Percentiles rank a stretch among this genome's conserved stretches.
phyloP scores from a whole-genome alignment of 1,140 invertebrate species.

The Sitophilus oryzae region DNA sequence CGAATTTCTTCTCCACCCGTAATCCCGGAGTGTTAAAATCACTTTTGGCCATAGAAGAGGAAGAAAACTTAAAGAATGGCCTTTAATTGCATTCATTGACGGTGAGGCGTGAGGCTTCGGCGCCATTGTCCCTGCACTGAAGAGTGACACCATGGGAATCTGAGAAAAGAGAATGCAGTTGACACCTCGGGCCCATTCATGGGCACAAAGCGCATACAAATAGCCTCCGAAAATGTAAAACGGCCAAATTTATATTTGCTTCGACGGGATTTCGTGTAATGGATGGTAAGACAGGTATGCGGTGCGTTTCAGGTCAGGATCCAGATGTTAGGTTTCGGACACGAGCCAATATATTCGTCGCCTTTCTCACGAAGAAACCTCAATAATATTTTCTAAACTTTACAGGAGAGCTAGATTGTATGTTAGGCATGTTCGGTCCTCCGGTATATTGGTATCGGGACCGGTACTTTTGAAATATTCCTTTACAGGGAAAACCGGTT shows the following conservation, averaged over 20 bases:
- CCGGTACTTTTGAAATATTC: no score
- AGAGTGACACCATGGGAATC: conserved; percentile 7
- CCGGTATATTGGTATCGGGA: no score
- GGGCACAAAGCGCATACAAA: conserved; percentile 22
- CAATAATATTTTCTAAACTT: no score
- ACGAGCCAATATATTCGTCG: no score
- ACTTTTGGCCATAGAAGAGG: neutral
- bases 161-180: conserved; percentile 19
- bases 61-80: conserved; percentile 16
- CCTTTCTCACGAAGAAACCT: no score
- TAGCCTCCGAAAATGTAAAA: conserved; percentile 7
- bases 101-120: conserved; percentile 25
- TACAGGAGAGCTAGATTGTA: no score
- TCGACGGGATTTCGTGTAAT: neutral
- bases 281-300: no score
- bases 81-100: conserved; percentile 30
- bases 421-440: no score
- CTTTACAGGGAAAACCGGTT: no score
- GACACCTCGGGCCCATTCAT: conserved; percentile 22
- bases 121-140: conserved; percentile 15
- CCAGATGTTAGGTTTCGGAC: no score
- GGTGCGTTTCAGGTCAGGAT: no score
- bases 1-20: neutral
- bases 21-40: neutral
- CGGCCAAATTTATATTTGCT: conserved; percentile 1